phyloP scores from a whole-genome alignment of 2,888 invertebrate genomes.

The Nemapogon koenigi region DNA sequence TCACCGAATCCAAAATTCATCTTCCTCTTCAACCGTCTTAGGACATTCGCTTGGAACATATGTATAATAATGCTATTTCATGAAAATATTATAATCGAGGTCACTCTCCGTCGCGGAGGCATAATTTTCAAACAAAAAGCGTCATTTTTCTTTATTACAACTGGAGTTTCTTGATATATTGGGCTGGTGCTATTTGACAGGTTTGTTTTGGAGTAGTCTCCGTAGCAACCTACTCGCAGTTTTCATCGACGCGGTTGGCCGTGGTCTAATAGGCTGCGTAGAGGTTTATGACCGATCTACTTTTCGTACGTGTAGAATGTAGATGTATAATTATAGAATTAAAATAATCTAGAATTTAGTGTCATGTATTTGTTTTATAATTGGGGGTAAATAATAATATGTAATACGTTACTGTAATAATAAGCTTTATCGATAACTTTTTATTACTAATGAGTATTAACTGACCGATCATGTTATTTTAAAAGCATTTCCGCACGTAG shows the following conservation, averaged over 20 bases:
- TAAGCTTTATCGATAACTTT: too few relatives aligned
- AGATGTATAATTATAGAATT: neutral
- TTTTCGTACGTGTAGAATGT: slow-evolving; percentile 22
- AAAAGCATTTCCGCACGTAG: too few relatives aligned
- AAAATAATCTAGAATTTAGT: too few relatives aligned
- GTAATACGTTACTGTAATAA: too few relatives aligned
- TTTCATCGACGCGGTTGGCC: slow-evolving; percentile 20
- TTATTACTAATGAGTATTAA: too few relatives aligned
- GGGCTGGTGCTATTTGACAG: slow-evolving; percentile 33
- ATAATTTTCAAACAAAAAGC: slow-evolving; percentile 39
- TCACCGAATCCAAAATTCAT: slow-evolving; percentile 58
- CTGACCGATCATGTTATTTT: too few relatives aligned
- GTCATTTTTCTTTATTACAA: slow-evolving; percentile 29
- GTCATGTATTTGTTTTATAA: too few relatives aligned
- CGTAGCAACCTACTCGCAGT: slow-evolving; percentile 41
- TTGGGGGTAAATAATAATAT: too few relatives aligned
- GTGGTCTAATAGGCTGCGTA: slow-evolving; percentile 6
- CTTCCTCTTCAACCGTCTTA: slow-evolving; percentile 24
- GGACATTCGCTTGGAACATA: slow-evolving; percentile 30
- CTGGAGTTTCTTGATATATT: slow-evolving; percentile 6
- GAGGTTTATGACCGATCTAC: slow-evolving; percentile 36
- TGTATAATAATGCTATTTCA: slow-evolving; percentile 18
- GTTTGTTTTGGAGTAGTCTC: slow-evolving; percentile 39
- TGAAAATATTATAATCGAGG: slow-evolving; percentile 24
- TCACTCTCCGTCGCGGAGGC: slow-evolving; percentile 34